Base-by-base conservation (phyloP, 2,888 invertebrate species). In the Hoplodrina ambigua region DNA sequence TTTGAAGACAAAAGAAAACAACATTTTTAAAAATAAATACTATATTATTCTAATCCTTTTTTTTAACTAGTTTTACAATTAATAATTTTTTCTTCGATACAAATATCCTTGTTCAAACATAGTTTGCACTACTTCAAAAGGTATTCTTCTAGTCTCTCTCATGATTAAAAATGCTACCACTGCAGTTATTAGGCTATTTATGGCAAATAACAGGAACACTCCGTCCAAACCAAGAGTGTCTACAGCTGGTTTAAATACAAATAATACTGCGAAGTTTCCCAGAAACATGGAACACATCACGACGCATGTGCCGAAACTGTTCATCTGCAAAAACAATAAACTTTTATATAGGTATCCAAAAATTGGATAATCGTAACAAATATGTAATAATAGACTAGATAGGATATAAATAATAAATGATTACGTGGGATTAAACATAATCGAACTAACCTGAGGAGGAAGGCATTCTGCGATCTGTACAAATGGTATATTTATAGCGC, bases 91-190 rank as follows among this genome's bases (percentile, higher is more conserved):
- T 19, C 67, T 78, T 13, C 41, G 70, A 64, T 87, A 88, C 65
- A 89, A 76, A 78, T 73, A 89, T 19, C 90, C 87, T 30, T 78
- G 49, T 30, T 83, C 85, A 67, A 84, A 90, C 85, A 85, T 86
- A 8, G 75, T 63, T 52, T 91, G 82, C 15, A 93, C 88, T 5
- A 78, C 79, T 69, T 92, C 87, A 13, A 91, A 75, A 0, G 89
- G 86, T 30, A 89, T 83, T 1, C 88, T 88, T 65, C 90, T 91
- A 0, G 95, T 94, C 78, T 95, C 94, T 17, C 91, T 92, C 56
- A 93, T 87, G 13, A 85, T 77, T 2, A 91, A 80, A 46, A 86
- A 81, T 0, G 90, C 73, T 33, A 90, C 64, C 0, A 89, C n/a
- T 1, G 89, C 86, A 0, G 89, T 78, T 0, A 86, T 3, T 0